Evolutionary conservation across 2,113 vertebrate species (phyloP).

Genomic region (Poicephalus gulielmi): DNA sequence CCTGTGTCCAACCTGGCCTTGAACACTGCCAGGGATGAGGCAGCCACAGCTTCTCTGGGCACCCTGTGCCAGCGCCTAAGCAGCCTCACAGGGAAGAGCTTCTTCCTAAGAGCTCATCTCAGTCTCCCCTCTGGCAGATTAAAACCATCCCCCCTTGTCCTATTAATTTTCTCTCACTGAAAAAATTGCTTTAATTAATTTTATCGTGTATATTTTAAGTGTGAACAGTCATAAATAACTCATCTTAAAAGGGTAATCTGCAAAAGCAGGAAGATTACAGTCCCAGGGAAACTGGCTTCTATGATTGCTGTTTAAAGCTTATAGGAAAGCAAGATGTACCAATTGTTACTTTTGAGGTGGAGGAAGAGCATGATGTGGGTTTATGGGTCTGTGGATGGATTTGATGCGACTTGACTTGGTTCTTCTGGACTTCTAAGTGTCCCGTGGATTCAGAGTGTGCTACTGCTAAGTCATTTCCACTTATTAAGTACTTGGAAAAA

Average conservation of each 20-base stretch:
- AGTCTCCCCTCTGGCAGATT: not conserved
- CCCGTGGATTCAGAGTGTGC: not conserved
- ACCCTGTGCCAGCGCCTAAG: not conserved
- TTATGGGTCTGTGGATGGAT: not conserved
- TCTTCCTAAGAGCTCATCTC: not conserved
- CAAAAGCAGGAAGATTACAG: not conserved
- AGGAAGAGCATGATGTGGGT: not conserved
- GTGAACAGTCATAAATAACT: not conserved
- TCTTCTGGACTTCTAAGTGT: not conserved
- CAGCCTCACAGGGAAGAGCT: not conserved
- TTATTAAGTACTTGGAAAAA: slow-evolving; percentile 64
- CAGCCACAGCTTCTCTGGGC: too few species aligned
- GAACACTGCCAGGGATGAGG: too few species aligned
- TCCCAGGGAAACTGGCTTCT: not conserved
- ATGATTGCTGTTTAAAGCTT: not conserved
- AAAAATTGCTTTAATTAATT: not conserved
- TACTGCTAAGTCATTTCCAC: slow-evolving; percentile 62
- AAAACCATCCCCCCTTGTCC: not conserved
- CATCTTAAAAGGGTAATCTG: not conserved
- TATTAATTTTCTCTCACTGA: not conserved
- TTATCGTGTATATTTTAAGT: not conserved
- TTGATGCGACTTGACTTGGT: not conserved
- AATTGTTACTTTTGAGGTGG: accelerated
- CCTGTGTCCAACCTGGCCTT: too few species aligned
- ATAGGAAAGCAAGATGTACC: not conserved